Conservation (phyloP, 1,140 invertebrate species). For the Drosophila albomicans region DNA sequence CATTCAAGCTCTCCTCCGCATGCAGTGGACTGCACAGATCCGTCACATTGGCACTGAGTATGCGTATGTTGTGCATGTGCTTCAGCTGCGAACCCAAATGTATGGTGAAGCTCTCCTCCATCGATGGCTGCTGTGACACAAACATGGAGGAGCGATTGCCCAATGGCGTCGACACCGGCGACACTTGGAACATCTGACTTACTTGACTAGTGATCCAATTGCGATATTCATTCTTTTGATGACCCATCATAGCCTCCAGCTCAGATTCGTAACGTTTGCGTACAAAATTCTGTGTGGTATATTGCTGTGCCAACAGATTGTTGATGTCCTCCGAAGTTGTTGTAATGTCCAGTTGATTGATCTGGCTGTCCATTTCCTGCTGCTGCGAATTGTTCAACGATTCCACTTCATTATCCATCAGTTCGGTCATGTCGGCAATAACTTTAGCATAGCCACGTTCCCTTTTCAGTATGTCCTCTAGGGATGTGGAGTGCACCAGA, state of each 20-base stretch:
- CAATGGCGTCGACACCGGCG: conserved; percentile 73
- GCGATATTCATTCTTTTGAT: conserved; percentile 92
- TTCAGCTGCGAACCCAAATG: conserved; percentile 99
- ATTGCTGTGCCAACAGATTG: conserved; percentile 89
- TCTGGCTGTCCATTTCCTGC: conserved; percentile 86
- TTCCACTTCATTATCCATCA: conserved; percentile 88
- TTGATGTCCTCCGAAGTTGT: conserved; percentile 89
- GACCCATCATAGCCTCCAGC: conserved; percentile 90
- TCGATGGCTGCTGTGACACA: conserved; percentile 80
- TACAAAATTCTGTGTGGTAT: conserved; percentile 89
- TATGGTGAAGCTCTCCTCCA: conserved; percentile 98
- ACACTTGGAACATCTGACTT: conserved; percentile 74
- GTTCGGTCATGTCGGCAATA: conserved; percentile 88
- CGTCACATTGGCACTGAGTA: conserved; percentile 94
- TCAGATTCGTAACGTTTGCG: conserved; percentile 92
- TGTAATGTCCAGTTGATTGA: conserved; percentile 81
- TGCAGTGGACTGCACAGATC: conserved; percentile 91
- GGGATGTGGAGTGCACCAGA: conserved; percentile 91
- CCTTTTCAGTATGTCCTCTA: conserved; percentile 92
- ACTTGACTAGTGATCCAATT: conserved; percentile 90
- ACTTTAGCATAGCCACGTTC: conserved; percentile 92
- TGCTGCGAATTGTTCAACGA: conserved; percentile 87
- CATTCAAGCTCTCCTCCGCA: conserved; percentile 85
- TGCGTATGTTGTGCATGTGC: conserved; percentile 98
- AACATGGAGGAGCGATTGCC: conserved; percentile 85